Conservation (phyloP, 2,888 invertebrate species). For the Halictus quadricinctus region DNA sequence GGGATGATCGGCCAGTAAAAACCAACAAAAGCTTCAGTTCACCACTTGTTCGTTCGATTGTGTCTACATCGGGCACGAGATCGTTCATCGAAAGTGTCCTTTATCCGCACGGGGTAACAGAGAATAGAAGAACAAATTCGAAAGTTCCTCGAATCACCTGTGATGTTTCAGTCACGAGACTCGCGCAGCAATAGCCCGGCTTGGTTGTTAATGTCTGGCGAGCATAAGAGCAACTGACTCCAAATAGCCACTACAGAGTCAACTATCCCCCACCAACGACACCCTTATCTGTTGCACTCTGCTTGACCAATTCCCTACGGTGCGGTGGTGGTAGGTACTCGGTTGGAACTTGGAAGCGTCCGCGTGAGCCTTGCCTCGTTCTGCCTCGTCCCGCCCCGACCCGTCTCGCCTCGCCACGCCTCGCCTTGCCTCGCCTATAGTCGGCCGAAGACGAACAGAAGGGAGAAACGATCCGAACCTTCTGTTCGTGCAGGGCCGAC, state of each 20-base stretch:
- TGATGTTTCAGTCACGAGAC: constrained; percentile 60
- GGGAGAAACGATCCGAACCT: constrained; percentile 67
- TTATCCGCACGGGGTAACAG: neutral
- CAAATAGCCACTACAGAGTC: constrained; percentile 75
- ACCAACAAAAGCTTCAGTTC: neutral
- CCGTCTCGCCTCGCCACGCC: neutral
- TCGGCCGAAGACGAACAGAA: constrained; percentile 43
- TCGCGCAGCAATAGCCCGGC: constrained; percentile 49
- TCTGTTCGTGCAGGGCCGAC: constrained; percentile 62
- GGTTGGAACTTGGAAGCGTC: constrained; percentile 22
- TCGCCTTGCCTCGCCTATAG: constrained; percentile 2
- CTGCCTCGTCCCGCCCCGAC: neutral
- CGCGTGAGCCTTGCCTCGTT: constrained; percentile 15
- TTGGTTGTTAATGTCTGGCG: constrained; percentile 76
- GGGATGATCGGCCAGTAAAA: neutral
- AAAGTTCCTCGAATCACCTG: constrained; percentile 27
- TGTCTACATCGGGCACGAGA: neutral
- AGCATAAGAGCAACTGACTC: constrained; percentile 81
- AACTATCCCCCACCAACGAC: constrained; percentile 76
- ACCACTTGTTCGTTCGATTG: neutral
- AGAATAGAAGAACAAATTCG: neutral
- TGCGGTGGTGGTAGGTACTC: constrained; percentile 54
- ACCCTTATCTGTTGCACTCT: constrained; percentile 79
- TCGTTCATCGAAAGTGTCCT: neutral
- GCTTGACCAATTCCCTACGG: constrained; percentile 71